phyloP scores from a whole-genome alignment of 2,888 invertebrate genomes.

The Xylophagus ater region DNA sequence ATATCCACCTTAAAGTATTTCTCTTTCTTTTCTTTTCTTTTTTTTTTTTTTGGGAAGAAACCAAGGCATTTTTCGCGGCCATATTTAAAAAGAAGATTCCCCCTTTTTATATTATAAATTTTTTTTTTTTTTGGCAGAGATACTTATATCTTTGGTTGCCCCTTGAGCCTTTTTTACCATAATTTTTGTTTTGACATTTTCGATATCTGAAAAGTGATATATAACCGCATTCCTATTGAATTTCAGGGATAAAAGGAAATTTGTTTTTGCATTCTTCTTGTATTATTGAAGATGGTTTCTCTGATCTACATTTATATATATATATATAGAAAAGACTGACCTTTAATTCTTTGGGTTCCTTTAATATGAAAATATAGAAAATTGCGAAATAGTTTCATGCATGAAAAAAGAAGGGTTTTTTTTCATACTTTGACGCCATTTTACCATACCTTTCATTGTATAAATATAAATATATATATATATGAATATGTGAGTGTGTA shows the following conservation, averaged over 20 bases:
- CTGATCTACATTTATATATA: no score
- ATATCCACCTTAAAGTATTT: no score
- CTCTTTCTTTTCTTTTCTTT: no score
- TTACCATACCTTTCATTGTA: no score
- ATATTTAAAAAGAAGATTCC: slow-evolving; percentile 10
- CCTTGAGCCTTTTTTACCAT: slow-evolving; percentile 1
- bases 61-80: slow-evolving; percentile 11
- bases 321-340: no score
- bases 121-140: no score
- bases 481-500: neutral
- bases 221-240: slow-evolving; percentile 12
- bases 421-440: slow-evolving; percentile 1
- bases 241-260: no score
- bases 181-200: slow-evolving; percentile 14
- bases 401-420: slow-evolving; percentile 11
- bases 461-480: slow-evolving; percentile 6
- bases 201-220: slow-evolving; percentile 10
- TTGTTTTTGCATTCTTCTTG: no score
- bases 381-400: slow-evolving; percentile 14
- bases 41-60: neutral
- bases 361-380: no score
- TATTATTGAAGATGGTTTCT: no score
- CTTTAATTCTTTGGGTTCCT: no score
- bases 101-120: neutral
- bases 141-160: no score